Conservation (phyloP, 2,888 invertebrate species). For the Ptychoptera albimana region DNA sequence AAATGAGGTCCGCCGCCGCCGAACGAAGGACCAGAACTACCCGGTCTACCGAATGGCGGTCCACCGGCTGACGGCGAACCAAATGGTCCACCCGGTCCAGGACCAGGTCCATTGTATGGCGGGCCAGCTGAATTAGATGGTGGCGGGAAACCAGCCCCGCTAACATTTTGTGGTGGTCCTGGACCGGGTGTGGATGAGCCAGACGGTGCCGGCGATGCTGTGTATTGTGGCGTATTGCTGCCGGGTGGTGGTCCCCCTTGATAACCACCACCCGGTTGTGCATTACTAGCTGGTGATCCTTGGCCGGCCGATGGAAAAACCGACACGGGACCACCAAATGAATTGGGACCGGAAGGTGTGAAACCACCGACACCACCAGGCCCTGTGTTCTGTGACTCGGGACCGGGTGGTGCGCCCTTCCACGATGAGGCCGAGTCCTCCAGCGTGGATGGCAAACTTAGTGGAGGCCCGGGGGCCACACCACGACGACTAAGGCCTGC, state of each 20-base stretch:
- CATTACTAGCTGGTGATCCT: slow-evolving; percentile 57
- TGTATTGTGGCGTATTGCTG: slow-evolving; percentile 67
- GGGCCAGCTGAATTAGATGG: slow-evolving; percentile 36
- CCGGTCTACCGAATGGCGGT: slow-evolving; percentile 45
- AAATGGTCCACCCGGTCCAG: slow-evolving; percentile 41
- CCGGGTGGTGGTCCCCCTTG: slow-evolving; percentile 57
- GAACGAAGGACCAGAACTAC: slow-evolving; percentile 56
- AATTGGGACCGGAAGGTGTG: slow-evolving; percentile 33
- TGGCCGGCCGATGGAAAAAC: slow-evolving; percentile 56
- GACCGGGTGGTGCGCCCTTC: slow-evolving; percentile 59
- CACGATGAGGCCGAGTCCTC: slow-evolving; percentile 60
- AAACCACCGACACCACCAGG: slow-evolving; percentile 41
- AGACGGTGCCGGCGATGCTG: slow-evolving; percentile 71
- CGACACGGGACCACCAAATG: slow-evolving; percentile 34
- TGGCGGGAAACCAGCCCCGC: slow-evolving; percentile 36
- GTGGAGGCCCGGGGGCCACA: slow-evolving; percentile 35
- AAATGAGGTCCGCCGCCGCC: slow-evolving; percentile 27
- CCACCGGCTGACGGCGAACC: slow-evolving; percentile 50
- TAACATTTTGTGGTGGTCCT: slow-evolving; percentile 41
- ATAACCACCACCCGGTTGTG: slow-evolving; percentile 38
- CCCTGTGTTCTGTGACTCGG: slow-evolving; percentile 34
- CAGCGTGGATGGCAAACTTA: slow-evolving; percentile 54
- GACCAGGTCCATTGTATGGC: slow-evolving; percentile 51
- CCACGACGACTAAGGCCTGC: slow-evolving; percentile 72
- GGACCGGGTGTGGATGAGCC: slow-evolving; percentile 72